phyloP scores from a whole-genome alignment of 2,797 vertebrate genomes.

The Neoniphon sammara region DNA sequence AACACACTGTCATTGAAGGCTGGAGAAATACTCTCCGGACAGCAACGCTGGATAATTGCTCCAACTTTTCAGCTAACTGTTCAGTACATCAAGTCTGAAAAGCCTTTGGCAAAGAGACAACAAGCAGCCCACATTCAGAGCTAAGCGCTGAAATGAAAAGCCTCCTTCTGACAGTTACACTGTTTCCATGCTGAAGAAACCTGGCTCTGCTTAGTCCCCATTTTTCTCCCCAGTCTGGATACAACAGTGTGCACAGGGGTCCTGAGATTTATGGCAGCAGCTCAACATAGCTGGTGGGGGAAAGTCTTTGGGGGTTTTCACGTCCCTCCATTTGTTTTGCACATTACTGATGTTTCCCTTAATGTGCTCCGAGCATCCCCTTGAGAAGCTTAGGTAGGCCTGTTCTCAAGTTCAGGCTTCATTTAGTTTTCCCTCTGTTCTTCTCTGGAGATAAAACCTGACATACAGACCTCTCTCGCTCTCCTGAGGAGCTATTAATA shows the following conservation, averaged over 20 bases:
- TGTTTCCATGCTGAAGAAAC: slow-evolving; percentile 65
- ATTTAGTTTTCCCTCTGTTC: slow-evolving; percentile 80
- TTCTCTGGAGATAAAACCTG: slow-evolving; percentile 84
- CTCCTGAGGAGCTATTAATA: slow-evolving; percentile 86
- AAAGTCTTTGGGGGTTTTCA: slow-evolving; percentile 79
- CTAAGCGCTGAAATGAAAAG: slow-evolving; percentile 71
- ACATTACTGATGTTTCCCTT: slow-evolving; percentile 86
- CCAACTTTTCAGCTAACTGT: slow-evolving; percentile 75
- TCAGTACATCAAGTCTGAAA: slow-evolving; percentile 70
- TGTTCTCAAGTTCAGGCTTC: slow-evolving; percentile 85
- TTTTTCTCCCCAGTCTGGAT: slow-evolving; percentile 56
- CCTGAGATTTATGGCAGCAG: slow-evolving; percentile 83
- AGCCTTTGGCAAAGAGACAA: slow-evolving; percentile 75
- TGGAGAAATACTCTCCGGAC: slow-evolving; percentile 73
- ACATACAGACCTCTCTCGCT: slow-evolving; percentile 77
- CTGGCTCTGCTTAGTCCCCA: slow-evolving; percentile 58
- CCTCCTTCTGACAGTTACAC: slow-evolving; percentile 71
- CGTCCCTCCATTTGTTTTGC: slow-evolving; percentile 85
- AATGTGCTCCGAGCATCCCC: slow-evolving; percentile 83
- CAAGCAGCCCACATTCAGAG: slow-evolving; percentile 66
- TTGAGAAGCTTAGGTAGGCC: slow-evolving; percentile 77
- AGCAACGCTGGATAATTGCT: slow-evolving; percentile 73
- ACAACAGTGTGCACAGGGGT: slow-evolving; percentile 73
- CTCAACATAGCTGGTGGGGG: slow-evolving; percentile 72
- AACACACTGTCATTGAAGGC: slow-evolving; percentile 77